Percentiles rank a stretch among this genome's conserved stretches.
Evolutionary conservation across 2,797 vertebrate genomes (phyloP).

Genomic region (Oceanodroma leucorhoa): DNA sequence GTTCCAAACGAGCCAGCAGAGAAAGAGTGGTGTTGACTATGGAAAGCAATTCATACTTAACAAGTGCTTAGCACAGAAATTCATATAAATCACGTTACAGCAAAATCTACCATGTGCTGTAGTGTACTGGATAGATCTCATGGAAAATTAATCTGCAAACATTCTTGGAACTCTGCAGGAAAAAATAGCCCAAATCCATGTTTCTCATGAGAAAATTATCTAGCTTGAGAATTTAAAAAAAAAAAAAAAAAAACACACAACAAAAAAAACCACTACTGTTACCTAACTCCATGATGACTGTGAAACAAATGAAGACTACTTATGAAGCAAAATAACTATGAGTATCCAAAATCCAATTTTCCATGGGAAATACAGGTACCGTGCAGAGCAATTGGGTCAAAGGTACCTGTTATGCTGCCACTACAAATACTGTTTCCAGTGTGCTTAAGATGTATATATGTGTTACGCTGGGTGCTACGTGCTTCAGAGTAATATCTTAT

Average conservation of each 20-base stretch:
- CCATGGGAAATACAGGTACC: neutral
- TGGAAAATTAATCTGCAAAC: constrained; percentile 15
- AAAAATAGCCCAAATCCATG: neutral
- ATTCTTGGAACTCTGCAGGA: neutral
- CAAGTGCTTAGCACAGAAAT: neutral
- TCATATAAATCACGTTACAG: neutral
- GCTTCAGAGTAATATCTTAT: neutral
- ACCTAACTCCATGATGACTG: neutral
- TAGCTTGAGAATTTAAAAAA: neutral
- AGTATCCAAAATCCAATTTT: neutral
- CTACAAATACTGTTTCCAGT: neutral
- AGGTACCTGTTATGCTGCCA: neutral
- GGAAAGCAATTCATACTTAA: neutral
- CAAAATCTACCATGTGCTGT: neutral
- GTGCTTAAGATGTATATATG: neutral
- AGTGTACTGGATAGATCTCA: neutral
- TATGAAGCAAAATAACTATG: neutral
- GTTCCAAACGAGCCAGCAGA: neutral
- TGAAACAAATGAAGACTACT: neutral
- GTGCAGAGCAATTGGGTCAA: neutral
- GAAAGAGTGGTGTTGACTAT: neutral
- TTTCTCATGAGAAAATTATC: neutral
- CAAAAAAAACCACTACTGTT: neutral
- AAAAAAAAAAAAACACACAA: too few species aligned
- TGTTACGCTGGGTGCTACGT: accelerated